Evolutionary conservation across 2,888 invertebrate genomes (phyloP), one percentile per base, ranked within the genome.

Genomic region (Diploptera punctata): DNA sequence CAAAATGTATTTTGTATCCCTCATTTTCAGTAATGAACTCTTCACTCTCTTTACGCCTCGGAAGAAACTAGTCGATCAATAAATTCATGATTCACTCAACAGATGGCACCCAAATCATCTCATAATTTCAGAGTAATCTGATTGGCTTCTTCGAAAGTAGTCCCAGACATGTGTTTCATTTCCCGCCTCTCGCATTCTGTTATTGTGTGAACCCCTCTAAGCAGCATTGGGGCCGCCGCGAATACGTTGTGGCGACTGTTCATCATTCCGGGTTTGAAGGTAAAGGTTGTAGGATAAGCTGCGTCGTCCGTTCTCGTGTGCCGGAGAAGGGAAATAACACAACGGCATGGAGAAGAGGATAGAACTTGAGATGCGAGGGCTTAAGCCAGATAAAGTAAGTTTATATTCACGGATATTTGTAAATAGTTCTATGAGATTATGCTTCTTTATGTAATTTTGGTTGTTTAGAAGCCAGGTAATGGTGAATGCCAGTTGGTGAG

Each of bases 361-460:
- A 88, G 93, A 93, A 82, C 88, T 97, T 83, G 98, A 98, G 87
- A 92, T 94, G 87, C 89, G 97, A 82, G 97, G 97, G 84, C 91
- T 93, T 84, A 91, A 90, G 84, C 93, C 96, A 80, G 90, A 90
- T 83, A 93, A 96, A 89, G 98, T 98, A 89, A 91, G 90, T 83
- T n/a, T n/a, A n/a, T n/a, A n/a, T n/a, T n/a, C n/a, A n/a, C n/a
- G n/a, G n/a, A n/a, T n/a, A n/a, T n/a, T n/a, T n/a, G n/a, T n/a
- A n/a, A n/a, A n/a, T n/a, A n/a, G n/a, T n/a, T n/a, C n/a, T n/a
- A n/a, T n/a, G n/a, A n/a, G n/a, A n/a, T n/a, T n/a, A n/a, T n/a
- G n/a, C n/a, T n/a, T n/a, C n/a, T n/a, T n/a, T 4, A 13, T 31
- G 57, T 16, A 57, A 57, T 57, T 52, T 57, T 31, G 57, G 29